Evolutionary conservation across 2,113 vertebrate genomes (phyloP).

Genomic region (Cheirogaleus medius): DNA sequence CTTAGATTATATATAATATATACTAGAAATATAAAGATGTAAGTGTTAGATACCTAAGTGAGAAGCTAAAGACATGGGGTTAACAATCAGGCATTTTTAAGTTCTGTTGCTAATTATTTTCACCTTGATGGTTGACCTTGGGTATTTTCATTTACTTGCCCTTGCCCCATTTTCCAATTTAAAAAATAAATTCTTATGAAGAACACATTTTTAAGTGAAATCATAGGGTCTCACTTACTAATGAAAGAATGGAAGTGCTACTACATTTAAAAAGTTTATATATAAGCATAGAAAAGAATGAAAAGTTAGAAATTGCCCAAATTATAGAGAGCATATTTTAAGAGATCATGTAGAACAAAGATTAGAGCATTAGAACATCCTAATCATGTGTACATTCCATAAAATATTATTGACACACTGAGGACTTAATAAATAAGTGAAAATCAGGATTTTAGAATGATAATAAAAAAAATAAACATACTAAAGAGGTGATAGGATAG

Average conservation of each 20-base stretch:
- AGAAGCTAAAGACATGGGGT: background rate
- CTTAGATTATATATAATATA: background rate
- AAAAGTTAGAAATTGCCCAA: background rate
- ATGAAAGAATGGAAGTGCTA: background rate
- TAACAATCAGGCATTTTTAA: background rate
- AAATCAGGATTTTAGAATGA: background rate
- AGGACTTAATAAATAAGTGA: background rate
- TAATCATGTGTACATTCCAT: background rate
- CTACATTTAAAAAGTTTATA: background rate
- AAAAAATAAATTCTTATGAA: background rate
- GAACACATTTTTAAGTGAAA: slow-evolving; percentile 11
- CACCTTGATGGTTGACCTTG: background rate
- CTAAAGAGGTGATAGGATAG: background rate
- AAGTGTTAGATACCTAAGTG: background rate
- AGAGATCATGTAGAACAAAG: background rate
- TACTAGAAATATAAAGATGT: background rate
- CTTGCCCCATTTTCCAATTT: background rate
- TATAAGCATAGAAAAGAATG: background rate
- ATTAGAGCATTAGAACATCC: too few relatives aligned
- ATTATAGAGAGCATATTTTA: background rate
- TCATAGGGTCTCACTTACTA: background rate
- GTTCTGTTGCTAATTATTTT: background rate
- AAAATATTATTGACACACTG: background rate
- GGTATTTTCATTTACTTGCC: background rate
- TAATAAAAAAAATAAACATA: background rate